A percentile compares a stretch with the other conserved stretches of the same genome.
Conservation (phyloP, 1,140 invertebrate species). For the Drosophila nigromelanica region DNA sequence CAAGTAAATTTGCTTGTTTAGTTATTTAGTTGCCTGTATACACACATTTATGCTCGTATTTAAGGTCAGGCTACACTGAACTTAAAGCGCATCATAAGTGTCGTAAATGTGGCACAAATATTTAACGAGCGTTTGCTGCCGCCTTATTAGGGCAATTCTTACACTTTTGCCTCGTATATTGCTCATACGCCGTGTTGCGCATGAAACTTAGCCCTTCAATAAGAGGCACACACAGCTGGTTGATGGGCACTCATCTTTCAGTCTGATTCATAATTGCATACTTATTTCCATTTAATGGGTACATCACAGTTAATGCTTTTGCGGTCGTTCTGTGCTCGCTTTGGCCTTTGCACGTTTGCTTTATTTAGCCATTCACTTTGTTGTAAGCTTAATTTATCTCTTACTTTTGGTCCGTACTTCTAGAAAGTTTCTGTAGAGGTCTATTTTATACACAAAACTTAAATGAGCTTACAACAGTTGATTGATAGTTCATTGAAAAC, state of each 20-base stretch:
- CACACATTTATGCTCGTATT: constrained; percentile 9
- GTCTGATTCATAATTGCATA: constrained; percentile 46
- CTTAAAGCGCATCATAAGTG: constrained; percentile 38
- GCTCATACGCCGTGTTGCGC: constrained; percentile 40
- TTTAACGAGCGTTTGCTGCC: constrained; percentile 35
- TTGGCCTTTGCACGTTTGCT: constrained; percentile 7
- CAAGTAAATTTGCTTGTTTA: constrained; percentile 33
- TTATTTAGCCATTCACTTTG: constrained; percentile 19
- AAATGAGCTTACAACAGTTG: constrained; percentile 6
- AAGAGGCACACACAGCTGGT: constrained; percentile 10
- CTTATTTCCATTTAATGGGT: constrained; percentile 49
- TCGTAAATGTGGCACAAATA: constrained; percentile 45
- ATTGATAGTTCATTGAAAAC: neutral
- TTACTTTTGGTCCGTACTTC: neutral
- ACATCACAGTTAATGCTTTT: constrained; percentile 44
- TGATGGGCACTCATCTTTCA: constrained; percentile 4
- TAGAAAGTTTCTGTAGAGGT: neutral
- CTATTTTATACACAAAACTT: constrained; percentile 1
- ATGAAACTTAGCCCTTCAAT: constrained; percentile 9
- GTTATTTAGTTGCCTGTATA: constrained; percentile 26
- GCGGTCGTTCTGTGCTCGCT: constrained; percentile 29
- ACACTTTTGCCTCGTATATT: constrained; percentile 19
- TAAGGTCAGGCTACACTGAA: constrained; percentile 22
- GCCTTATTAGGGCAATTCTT: constrained; percentile 43
- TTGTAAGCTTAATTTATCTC: constrained; percentile 9